Conservation (phyloP, 2,113 vertebrate genomes). For the Otolemur garnettii region DNA sequence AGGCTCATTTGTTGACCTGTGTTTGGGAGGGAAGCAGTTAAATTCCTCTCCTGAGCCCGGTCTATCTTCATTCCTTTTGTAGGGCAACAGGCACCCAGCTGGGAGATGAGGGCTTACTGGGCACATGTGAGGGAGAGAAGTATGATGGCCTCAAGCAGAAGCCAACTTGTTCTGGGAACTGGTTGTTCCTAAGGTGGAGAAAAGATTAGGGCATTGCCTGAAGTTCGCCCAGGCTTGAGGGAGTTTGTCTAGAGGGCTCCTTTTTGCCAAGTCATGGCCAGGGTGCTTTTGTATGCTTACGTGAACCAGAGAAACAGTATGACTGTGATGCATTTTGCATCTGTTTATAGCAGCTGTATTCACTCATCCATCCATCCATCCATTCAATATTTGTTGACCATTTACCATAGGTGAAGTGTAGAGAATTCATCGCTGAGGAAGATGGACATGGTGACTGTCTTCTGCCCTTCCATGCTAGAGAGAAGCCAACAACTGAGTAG, state of each 20-base stretch:
- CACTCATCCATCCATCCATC: not conserved
- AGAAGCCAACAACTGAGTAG: not conserved
- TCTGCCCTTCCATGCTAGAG: not conserved
- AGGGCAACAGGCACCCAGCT: not conserved
- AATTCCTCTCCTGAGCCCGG: not conserved
- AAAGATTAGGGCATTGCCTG: not conserved
- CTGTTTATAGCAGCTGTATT: not conserved
- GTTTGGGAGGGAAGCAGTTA: conserved; percentile 53
- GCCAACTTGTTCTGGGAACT: conserved; percentile 41
- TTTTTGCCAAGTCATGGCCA: not conserved
- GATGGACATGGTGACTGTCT: not conserved
- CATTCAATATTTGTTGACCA: not conserved
- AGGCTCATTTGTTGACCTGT: conserved; percentile 52
- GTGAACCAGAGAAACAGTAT: conserved; percentile 29
- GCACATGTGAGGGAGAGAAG: not conserved
- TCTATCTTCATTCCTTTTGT: conserved; percentile 37
- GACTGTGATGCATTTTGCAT: not conserved
- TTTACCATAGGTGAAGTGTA: not conserved
- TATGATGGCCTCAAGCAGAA: not conserved
- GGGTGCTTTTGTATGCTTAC: not conserved
- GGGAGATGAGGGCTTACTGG: not conserved
- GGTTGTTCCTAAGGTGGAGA: not conserved
- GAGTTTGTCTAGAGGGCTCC: not conserved
- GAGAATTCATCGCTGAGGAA: not conserved
- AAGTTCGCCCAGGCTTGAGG: not conserved